These are phyloP conservation scores for Chauna torquata DNA, from an alignment of 2,113 vertebrate genomes.

Conservation along the genomic window DNA sequence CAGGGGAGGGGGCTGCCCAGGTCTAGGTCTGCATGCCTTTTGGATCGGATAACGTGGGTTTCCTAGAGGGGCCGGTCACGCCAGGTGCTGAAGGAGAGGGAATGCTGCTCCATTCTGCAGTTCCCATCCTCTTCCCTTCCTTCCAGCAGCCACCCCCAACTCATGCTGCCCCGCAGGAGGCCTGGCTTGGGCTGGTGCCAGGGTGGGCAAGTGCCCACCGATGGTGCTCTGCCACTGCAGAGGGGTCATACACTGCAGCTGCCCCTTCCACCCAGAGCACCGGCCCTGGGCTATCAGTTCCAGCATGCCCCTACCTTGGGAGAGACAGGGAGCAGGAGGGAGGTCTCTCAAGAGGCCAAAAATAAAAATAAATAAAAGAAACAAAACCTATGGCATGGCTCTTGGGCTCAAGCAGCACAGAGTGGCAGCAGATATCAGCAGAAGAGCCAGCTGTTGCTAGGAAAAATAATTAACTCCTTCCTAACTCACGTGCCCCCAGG, in stretches of 20 bases:
- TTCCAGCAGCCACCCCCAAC: neutral
- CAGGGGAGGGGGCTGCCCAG: neutral
- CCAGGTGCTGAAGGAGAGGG: neutral
- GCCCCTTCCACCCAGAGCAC: neutral
- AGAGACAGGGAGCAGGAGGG: neutral
- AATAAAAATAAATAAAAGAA: neutral
- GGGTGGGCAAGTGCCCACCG: neutral
- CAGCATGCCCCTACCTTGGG: neutral
- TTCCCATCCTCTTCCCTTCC: neutral
- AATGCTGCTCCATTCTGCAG: neutral
- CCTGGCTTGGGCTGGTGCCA: neutral
- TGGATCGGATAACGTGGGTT: neutral
- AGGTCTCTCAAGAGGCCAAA: neutral
- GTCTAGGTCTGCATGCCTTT: neutral
- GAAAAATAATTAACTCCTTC: slow-evolving; percentile 1
- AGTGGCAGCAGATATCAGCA: neutral
- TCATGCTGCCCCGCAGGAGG: neutral
- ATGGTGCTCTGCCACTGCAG: accelerated
- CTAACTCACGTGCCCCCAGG: neutral
- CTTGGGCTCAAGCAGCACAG: neutral
- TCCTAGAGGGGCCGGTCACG: no score
- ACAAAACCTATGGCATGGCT: neutral
- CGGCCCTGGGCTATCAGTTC: neutral
- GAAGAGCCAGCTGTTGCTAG: neutral
- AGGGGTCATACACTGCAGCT: neutral